A percentile compares a stretch with the other conserved stretches of the same genome.
These are phyloP conservation scores for Cirrhinus mrigala DNA, from an alignment of 2,797 vertebrate genomes.

Conservation along the genomic window DNA sequence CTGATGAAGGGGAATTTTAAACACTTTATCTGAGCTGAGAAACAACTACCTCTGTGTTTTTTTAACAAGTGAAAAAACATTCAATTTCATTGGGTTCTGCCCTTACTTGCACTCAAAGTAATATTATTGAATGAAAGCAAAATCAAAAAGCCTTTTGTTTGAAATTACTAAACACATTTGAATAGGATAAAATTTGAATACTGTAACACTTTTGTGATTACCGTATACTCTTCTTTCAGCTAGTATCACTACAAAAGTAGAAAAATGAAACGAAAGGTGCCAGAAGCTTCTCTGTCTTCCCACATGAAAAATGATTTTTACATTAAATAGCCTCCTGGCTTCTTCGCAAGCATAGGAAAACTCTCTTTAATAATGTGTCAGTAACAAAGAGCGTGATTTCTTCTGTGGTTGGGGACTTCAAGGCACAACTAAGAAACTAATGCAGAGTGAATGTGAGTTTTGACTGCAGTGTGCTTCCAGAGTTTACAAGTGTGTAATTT, in stretches of 20 bases:
- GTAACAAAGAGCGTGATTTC: not conserved
- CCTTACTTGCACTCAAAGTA: not conserved
- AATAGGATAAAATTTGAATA: not conserved
- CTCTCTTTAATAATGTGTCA: not conserved
- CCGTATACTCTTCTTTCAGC: not conserved
- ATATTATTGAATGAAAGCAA: not conserved
- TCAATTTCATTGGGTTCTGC: not conserved
- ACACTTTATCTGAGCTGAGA: conserved; percentile 21
- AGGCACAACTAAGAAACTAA: not conserved
- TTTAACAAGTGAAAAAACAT: not conserved
- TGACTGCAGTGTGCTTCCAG: not conserved
- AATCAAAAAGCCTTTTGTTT: not conserved
- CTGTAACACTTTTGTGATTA: not conserved
- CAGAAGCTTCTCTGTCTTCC: not conserved
- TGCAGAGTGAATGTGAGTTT: not conserved
- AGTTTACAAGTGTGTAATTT: not conserved
- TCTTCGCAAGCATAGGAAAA: not conserved
- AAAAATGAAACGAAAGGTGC: not conserved
- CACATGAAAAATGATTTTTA: not conserved
- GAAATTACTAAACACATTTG: not conserved
- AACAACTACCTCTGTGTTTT: not conserved
- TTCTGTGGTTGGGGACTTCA: conserved; percentile 3
- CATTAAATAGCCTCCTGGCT: not conserved
- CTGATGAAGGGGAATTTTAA: conserved; percentile 33
- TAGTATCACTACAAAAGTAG: not conserved